Base-by-base conservation (phyloP, 2,888 invertebrate genomes). In the Gnatocerus cornutus region DNA sequence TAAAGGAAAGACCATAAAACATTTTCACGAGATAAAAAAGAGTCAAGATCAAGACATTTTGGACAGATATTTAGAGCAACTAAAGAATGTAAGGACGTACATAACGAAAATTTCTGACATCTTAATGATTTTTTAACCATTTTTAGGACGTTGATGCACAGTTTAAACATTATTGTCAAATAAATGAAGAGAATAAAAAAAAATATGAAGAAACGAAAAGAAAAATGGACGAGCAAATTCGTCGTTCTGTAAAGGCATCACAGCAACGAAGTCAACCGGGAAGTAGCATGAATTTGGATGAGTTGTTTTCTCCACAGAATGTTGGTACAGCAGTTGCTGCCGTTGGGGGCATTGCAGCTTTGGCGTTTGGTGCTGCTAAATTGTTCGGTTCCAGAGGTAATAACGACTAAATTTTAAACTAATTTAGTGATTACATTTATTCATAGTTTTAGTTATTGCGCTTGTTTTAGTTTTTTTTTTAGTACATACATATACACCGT, bases 291-390 rank as follows among this genome's bases (percentile, higher is more conserved):
- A 41, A 30, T 37, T 9, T 41, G 10, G 16, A 39, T 27, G 13
- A 37, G 5, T 41, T 56, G 0, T 9, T 10, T 21, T 41, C 43
- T 9, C 16, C 21, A 3, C 41, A 56, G 27, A 56, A 43, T 27
- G 27, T 43, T 6, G 56, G 41, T n/a, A 5, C 27, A 3, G 56
- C 56, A 1, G 56, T 27, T 27, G 27, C 27, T 4, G 41, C 41
- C 41, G 14, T 56, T 43, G 56, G 56, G 1, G 56, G 43, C 1
- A 27, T 21, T 27, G 39, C 41, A 10, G 43, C 14, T 41, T 9
- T 56, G 12, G 56, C 43, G 1, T 43, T 56, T 21, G 56, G 56
- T 41, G 56, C 27, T 12, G 16, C 56, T 5, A 56, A 56, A 43
- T 56, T 56, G 27, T 56, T 56, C n/a, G 16, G 16, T 16, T 37